Base-by-base conservation (phyloP, 2,797 vertebrate genomes). In the Melanotaenia parkinsoni region DNA sequence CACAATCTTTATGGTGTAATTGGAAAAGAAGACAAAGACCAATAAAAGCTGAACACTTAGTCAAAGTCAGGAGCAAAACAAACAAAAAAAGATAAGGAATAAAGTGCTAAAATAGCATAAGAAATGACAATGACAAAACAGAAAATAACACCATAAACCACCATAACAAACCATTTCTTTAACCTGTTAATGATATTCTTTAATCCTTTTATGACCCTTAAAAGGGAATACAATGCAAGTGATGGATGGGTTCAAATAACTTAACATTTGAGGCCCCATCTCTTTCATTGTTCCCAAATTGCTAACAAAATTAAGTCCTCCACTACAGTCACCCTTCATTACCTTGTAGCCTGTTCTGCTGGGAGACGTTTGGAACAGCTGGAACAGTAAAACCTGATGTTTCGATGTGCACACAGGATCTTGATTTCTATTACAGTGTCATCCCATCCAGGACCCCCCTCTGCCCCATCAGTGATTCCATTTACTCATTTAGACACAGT, bases 271-370 rank as follows among this genome's bases (percentile, higher is more conserved):
- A 74, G 33, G 57, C 20, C 43, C 73, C 65, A 40, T 72, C 58
- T 67, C 11, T 75, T 84, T 79, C 69, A 79, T 82, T 79, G 63
- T 81, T 84, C 54, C 73, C 58, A 76, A 79, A 82, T 76, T 5
- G 26, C 72, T 54, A 53, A 38, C 45, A 51, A 83, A 81, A 84
- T 86, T 58, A 83, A 83, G 65, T 83, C 75, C 74, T 76, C 43
- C 71, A 58, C 67, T 1, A 53, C 59, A 6, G 81, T 88, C 85
- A 78, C 74, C 81, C 79, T 80, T 79, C 80, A 85, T 89, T 88
- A 85, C 70, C 70, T 74, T 69, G 58, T n/a, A 47, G 56, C 67
- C 72, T 70, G 24, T 76, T 79, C 74, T 66, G 75, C 56, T 76
- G 76, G 72, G 84, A 83, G 61, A 72, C 68, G 45, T 80, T 83